Base-by-base conservation (phyloP, 2,113 vertebrate species). In the Odontesthes bonariensis region DNA sequence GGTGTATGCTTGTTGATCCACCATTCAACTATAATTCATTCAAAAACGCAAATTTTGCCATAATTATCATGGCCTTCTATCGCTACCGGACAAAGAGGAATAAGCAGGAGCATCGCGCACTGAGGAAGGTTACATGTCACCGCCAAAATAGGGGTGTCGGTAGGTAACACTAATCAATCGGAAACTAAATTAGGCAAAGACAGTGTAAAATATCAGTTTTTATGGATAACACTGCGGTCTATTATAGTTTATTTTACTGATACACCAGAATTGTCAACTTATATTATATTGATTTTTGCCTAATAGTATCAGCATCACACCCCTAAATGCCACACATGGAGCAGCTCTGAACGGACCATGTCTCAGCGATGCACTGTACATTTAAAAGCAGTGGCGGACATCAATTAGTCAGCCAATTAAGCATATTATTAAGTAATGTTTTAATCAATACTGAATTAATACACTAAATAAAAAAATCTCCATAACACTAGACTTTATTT, bases 51-150 rank as follows among this genome's bases (percentile, higher is more conserved):
- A 92, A 92, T 91, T 86, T 88, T 74, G 89, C 91, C 93, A 92
- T 93, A 89, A 91, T 94, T 92, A 92, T 86, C 88, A 84, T 87
- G 91, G 93, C 93, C 93, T 94, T 89, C 92, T 79, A 44, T 93
- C 90, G 90, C 89, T 88, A 92, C 93, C 92, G 94, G 94, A 95
- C 94, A 95, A 95, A 94, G 94, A 94, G 92, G 90, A 92, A 92
- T 93, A 81, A 90, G 85, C 92, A 83, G 86, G 82, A 79, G 81
- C 63, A 86, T 87, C 86, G 83, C 85, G 77, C 90, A 87, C 61
- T 63, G 46, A 53, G 91, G 89, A 88, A 77, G 56, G 64, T 77
- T 89, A 32, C 89, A 93, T 77, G 19, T 86, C 17, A 1, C 0
- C 44, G 14, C 32, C 14, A 75, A 88, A 72, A 84, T 33, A 81